A percentile compares a stretch with the other conserved stretches of the same genome.
Evolutionary conservation across 2,888 invertebrate genomes (phyloP).

Genomic region (Pollenia griseotomentosa): DNA sequence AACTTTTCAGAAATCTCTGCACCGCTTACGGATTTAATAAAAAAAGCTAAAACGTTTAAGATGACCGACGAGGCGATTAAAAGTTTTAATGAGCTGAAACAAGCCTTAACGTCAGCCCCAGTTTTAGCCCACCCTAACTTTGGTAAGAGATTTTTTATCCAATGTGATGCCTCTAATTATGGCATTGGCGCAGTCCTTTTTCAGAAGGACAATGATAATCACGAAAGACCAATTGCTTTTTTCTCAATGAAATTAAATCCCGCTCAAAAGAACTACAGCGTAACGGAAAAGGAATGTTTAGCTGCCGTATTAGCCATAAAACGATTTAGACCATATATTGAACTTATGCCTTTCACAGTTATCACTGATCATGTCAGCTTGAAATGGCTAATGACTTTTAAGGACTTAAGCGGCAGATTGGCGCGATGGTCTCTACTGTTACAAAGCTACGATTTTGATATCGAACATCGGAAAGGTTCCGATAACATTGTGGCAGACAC

Average conservation of each 20-base stretch:
- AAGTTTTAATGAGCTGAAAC: neutral
- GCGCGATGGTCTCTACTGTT: conserved; percentile 11
- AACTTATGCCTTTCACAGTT: neutral
- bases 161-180: conserved; percentile 64
- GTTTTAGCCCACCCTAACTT: conserved; percentile 58
- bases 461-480: conserved; percentile 22
- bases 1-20: no score
- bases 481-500: conserved; percentile 17
- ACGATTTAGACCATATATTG: neutral
- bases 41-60: no score
- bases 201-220: conserved; percentile 20
- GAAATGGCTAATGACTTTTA: conserved; percentile 58
- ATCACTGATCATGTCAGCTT: neutral
- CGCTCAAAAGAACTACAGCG: conserved; percentile 61
- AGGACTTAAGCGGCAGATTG: conserved; percentile 61
- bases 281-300: conserved; percentile 69
- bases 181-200: conserved; percentile 9
- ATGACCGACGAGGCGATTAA: neutral
- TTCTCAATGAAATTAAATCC: conserved; percentile 55
- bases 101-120: neutral
- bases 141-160: conserved; percentile 59
- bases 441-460: conserved; percentile 24
- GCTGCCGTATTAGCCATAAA: conserved; percentile 57
- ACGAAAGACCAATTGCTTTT: conserved; percentile 53
- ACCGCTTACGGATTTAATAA: no score